Percentiles rank a stretch among this genome's conserved stretches.
phyloP scores from a whole-genome alignment of 2,888 invertebrate species.

The Aphodius granarius region DNA sequence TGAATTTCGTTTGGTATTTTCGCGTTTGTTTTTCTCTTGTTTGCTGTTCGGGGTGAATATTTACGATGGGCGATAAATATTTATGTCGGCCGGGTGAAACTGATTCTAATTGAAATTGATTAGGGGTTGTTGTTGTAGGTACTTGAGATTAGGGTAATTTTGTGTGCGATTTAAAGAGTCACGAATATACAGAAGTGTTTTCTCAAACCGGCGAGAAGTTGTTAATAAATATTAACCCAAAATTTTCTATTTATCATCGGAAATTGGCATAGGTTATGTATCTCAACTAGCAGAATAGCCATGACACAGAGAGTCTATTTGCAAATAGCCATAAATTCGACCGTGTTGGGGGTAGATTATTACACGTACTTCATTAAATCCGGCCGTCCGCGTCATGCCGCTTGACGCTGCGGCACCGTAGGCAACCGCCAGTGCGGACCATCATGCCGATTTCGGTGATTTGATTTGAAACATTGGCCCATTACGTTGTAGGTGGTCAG shows the following conservation, averaged over 20 bases:
- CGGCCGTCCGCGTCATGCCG: neutral
- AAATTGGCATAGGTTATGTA: neutral
- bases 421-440: neutral
- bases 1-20: neutral
- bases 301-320: neutral
- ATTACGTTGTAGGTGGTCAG: conserved; percentile 14
- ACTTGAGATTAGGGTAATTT: too few relatives aligned
- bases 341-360: neutral
- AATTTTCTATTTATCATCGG: neutral
- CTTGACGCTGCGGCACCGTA: neutral
- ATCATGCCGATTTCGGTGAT: neutral
- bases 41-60: neutral
- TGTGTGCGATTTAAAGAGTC: neutral
- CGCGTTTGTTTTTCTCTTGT: neutral
- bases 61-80: neutral
- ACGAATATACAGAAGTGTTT: too few relatives aligned
- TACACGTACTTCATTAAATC: neutral
- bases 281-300: neutral
- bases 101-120: neutral
- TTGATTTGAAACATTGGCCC: conserved; percentile 13
- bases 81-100: neutral
- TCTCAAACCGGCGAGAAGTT: too few relatives aligned
- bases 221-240: too few relatives aligned
- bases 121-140: neutral
- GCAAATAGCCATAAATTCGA: neutral